A percentile compares a stretch with the other conserved stretches of the same genome.
These are phyloP conservation scores for Acanthopagrus latus DNA, from an alignment of 2,797 vertebrate species.

Conservation along the genomic window DNA sequence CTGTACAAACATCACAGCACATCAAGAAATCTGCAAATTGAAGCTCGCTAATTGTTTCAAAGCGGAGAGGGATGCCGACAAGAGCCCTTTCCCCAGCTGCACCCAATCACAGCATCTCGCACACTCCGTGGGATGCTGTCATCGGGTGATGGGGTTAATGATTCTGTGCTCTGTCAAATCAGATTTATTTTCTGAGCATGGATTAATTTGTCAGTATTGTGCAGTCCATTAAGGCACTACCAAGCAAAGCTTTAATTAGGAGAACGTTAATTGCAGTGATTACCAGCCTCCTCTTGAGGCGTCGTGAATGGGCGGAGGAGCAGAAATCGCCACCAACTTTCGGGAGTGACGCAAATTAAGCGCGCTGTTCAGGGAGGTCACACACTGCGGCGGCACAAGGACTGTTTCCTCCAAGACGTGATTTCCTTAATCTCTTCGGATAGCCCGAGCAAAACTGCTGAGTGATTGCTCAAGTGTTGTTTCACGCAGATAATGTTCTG, in stretches of 20 bases:
- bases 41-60: constrained; percentile 26
- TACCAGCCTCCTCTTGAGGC: constrained; percentile 77
- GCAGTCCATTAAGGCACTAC: constrained; percentile 73
- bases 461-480: constrained; percentile 71
- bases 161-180: constrained; percentile 81
- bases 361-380: constrained; percentile 29
- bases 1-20: neutral
- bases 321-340: constrained; percentile 70
- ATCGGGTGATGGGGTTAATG: constrained; percentile 76
- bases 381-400: constrained; percentile 10
- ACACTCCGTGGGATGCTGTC: constrained; percentile 54
- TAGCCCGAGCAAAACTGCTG: constrained; percentile 66
- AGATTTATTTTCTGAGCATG: constrained; percentile 81
- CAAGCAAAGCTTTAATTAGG: constrained; percentile 81
- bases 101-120: constrained; percentile 59
- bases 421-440: constrained; percentile 67
- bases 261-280: constrained; percentile 81
- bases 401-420: constrained; percentile 42
- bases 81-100: constrained; percentile 49
- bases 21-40: neutral
- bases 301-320: constrained; percentile 63
- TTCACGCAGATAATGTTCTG: constrained; percentile 65
- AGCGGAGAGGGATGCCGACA: neutral
- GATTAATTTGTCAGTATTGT: constrained; percentile 82
- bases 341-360: constrained; percentile 60